A percentile compares a stretch with the other conserved stretches of the same genome.
These are phyloP conservation scores for Mythimna pallens DNA, from an alignment of 2,888 invertebrate species.

Conservation along the genomic window DNA sequence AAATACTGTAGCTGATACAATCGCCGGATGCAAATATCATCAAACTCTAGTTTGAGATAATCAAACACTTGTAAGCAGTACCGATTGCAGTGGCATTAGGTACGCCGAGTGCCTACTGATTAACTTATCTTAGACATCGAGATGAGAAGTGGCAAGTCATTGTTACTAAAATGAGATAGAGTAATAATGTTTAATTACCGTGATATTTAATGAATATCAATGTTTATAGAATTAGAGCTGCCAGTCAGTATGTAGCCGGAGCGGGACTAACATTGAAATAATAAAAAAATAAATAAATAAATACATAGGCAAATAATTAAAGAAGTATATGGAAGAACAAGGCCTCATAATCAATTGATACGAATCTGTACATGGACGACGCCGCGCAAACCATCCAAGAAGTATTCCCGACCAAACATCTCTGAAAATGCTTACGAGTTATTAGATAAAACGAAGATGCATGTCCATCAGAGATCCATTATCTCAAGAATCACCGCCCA, in stretches of 20 bases:
- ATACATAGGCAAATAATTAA: too few relatives aligned
- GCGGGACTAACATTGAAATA: not conserved
- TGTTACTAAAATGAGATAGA: not conserved
- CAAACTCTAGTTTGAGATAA: slow-evolving; percentile 31
- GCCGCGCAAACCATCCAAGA: not conserved
- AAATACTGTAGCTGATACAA: not conserved
- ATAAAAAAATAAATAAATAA: too few relatives aligned
- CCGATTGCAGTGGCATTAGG: slow-evolving; percentile 44
- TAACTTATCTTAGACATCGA: slow-evolving; percentile 34
- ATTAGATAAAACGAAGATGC: slow-evolving; percentile 45
- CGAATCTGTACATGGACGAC: too few relatives aligned
- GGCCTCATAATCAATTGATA: not conserved
- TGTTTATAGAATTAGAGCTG: not conserved
- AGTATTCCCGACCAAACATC: not conserved
- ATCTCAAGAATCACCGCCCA: slow-evolving; percentile 28
- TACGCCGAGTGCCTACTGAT: slow-evolving; percentile 44
- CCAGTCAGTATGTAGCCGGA: not conserved
- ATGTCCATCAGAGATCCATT: slow-evolving; percentile 44
- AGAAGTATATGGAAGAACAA: not conserved
- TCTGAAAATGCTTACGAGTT: slow-evolving; percentile 28
- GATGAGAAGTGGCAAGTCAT: slow-evolving; percentile 13
- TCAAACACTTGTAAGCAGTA: slow-evolving; percentile 34
- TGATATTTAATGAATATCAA: not conserved
- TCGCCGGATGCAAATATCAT: slow-evolving; percentile 17
- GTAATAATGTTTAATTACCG: not conserved